Evolutionary conservation across 2,888 invertebrate genomes (phyloP).

Genomic region (Microctonus hyperodae): DNA sequence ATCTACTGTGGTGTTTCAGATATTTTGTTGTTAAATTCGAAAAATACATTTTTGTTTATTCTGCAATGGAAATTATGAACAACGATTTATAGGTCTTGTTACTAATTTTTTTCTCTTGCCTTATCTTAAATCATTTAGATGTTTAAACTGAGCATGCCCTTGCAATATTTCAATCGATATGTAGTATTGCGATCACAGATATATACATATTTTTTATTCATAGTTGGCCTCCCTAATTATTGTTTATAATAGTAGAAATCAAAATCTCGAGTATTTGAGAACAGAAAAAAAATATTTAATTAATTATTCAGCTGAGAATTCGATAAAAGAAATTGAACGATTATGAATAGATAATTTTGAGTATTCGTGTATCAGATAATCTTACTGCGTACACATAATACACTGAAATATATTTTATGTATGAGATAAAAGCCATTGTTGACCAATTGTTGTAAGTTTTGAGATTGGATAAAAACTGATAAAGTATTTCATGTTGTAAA

Average conservation of each 20-base stretch:
- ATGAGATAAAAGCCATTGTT: conserved; percentile 45
- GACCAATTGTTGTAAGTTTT: conserved; percentile 46
- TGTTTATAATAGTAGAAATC: not conserved
- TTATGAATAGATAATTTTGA: conserved; percentile 32
- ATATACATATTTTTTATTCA: no score
- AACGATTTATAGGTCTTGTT: not conserved
- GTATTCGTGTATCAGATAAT: conserved; percentile 37
- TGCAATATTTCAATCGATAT: not conserved
- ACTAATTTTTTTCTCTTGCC: not conserved
- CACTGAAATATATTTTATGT: conserved; percentile 32
- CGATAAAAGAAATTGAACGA: not conserved
- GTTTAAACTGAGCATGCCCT: not conserved
- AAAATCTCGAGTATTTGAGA: not conserved
- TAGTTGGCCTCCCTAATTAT: no score
- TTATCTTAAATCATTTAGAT: no score
- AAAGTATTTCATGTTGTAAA: not conserved
- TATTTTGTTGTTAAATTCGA: no score
- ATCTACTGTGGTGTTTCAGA: not conserved
- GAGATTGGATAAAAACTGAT: not conserved
- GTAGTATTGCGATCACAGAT: not conserved
- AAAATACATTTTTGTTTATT: no score
- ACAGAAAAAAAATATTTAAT: not conserved
- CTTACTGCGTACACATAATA: not conserved
- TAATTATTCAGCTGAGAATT: no score
- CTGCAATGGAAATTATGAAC: not conserved